These are phyloP conservation scores for Lymantria dispar DNA, from an alignment of 2,888 invertebrate genomes.

Conservation along the genomic window DNA sequence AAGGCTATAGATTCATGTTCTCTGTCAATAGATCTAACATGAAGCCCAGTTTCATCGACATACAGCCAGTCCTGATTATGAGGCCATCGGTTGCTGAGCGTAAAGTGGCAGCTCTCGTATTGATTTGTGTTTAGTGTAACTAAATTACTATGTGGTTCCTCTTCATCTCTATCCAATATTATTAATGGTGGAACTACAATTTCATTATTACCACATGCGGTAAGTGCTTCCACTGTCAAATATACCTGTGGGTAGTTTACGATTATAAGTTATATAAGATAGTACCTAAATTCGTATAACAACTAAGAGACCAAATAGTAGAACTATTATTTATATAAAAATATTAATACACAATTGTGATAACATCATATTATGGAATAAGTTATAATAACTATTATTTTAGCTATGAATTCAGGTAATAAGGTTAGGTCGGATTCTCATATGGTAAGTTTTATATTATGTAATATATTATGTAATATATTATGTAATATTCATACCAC, in stretches of 20 bases:
- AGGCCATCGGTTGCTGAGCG: constrained; percentile 64
- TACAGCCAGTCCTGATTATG: constrained; percentile 64
- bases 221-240: constrained; percentile 50
- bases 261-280: not conserved
- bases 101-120: constrained; percentile 53
- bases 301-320: no score
- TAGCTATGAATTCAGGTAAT: not conserved
- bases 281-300: no score
- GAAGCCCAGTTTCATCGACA: constrained; percentile 60
- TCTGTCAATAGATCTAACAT: constrained; percentile 63
- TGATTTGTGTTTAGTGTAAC: constrained; percentile 45
- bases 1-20: constrained; percentile 70
- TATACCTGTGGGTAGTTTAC: constrained; percentile 43
- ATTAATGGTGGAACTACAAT: constrained; percentile 58
- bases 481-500: constrained; percentile 45
- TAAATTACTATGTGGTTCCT: constrained; percentile 55
- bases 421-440: not conserved
- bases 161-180: constrained; percentile 65
- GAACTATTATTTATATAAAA: no score
- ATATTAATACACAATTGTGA: no score
- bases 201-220: constrained; percentile 45
- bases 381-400: no score
- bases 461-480: no score
- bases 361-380: no score
- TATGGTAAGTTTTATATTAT: not conserved